Evolutionary conservation across 2,113 vertebrate species (phyloP).

Genomic region (Etheostoma cragini): DNA sequence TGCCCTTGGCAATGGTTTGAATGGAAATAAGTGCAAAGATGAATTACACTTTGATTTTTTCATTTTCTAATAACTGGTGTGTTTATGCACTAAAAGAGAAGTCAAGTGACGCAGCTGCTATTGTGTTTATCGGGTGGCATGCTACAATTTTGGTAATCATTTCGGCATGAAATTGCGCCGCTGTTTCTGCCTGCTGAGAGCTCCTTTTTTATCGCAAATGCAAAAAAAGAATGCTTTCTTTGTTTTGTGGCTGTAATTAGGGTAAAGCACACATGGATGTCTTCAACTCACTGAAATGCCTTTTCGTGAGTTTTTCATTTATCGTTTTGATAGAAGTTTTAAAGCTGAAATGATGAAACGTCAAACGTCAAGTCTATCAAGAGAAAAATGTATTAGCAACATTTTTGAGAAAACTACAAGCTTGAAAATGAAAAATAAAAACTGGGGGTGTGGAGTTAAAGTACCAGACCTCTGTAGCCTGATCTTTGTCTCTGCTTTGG

Average conservation of each 20-base stretch:
- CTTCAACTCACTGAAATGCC: not conserved
- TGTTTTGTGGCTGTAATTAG: not conserved
- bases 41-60: conserved; percentile 14
- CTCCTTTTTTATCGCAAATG: conserved; percentile 3
- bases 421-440: no score
- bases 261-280: not conserved
- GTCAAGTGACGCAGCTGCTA: conserved; percentile 27
- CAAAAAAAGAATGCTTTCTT: conserved; percentile 3
- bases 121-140: conserved; percentile 16
- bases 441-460: not conserved
- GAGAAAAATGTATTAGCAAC: not conserved
- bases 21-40: conserved; percentile 12
- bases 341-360: not conserved
- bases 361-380: not conserved
- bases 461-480: not conserved
- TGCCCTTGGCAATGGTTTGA: not conserved
- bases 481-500: not conserved
- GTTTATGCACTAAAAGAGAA: conserved; percentile 20
- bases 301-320: not conserved
- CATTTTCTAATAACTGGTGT: conserved; percentile 14
- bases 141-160: conserved; percentile 30
- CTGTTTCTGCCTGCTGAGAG: conserved; percentile 14
- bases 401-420: not conserved
- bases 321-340: not conserved
- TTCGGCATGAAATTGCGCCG: conserved; percentile 32